A percentile compares a stretch with the other conserved stretches of the same genome.
phyloP scores from a whole-genome alignment of 2,888 invertebrate genomes.

The Eristalis pertinax region DNA sequence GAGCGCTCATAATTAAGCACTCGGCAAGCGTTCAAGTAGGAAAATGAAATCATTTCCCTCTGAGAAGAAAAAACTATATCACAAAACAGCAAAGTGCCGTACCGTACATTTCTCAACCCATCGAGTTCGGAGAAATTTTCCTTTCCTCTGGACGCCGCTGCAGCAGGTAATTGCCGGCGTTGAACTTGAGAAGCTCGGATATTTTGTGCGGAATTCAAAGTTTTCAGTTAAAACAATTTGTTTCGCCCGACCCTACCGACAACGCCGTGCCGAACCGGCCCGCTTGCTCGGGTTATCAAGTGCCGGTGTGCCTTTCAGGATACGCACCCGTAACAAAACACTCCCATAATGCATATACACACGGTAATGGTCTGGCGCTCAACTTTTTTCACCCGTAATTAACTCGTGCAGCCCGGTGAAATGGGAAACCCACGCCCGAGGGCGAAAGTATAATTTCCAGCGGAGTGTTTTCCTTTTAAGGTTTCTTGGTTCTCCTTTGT shows the following conservation, averaged over 20 bases:
- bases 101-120: background rate
- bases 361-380: constrained; percentile 27
- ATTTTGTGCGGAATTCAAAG: constrained; percentile 30
- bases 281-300: constrained; percentile 5
- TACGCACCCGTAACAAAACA: constrained; percentile 10
- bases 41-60: constrained; percentile 16
- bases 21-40: background rate
- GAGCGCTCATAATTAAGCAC: constrained; percentile 14
- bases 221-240: constrained; percentile 58
- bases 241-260: background rate
- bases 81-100: background rate
- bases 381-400: constrained; percentile 47
- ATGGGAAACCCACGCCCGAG: constrained; percentile 39
- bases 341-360: constrained; percentile 11
- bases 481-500: constrained; percentile 29
- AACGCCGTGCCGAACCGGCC: background rate
- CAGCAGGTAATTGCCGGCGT: constrained; percentile 22
- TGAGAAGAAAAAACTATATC: background rate
- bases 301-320: background rate
- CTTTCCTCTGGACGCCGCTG: background rate
- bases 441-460: constrained; percentile 41
- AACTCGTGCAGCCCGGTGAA: constrained; percentile 57
- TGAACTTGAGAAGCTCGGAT: constrained; percentile 24
- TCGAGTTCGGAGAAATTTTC: constrained; percentile 3
- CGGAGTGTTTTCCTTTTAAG: constrained; percentile 12